phyloP scores from a whole-genome alignment of 2,888 invertebrate genomes.

The Drosophila formosana region DNA sequence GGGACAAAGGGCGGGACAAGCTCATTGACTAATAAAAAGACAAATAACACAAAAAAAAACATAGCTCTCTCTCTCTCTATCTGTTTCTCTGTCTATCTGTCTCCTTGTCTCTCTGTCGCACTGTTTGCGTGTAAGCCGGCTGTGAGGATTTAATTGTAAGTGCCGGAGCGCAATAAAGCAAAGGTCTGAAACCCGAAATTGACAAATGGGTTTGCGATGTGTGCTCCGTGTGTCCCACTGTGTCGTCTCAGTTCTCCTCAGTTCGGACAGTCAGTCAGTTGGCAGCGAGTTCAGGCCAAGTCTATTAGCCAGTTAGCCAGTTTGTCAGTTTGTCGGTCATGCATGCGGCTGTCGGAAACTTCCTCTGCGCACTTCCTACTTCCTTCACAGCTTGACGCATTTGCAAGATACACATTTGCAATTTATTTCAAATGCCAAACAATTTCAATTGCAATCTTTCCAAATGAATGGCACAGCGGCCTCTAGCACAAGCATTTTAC shows the following conservation, averaged over 20 bases:
- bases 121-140: constrained; percentile 40
- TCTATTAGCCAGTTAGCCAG: constrained; percentile 12
- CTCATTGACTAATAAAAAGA: constrained; percentile 70
- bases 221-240: constrained; percentile 44
- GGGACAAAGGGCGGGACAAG: constrained; percentile 52
- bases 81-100: constrained; percentile 8
- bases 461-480: constrained; percentile 67
- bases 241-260: constrained; percentile 22
- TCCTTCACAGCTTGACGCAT: constrained; percentile 68
- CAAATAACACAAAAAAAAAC: constrained; percentile 14
- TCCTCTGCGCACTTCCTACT: constrained; percentile 70
- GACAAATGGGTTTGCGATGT: constrained; percentile 72
- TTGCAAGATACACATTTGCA: constrained; percentile 72
- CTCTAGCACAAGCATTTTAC: constrained; percentile 21
- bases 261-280: constrained; percentile 9
- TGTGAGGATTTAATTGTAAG: constrained; percentile 61
- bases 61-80: neutral
- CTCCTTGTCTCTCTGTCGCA: constrained; percentile 7
- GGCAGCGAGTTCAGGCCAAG: neutral
- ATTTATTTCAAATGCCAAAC: constrained; percentile 76
- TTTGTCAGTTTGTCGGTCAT: constrained; percentile 38
- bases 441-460: constrained; percentile 70
- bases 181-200: constrained; percentile 54
- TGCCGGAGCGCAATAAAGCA: constrained; percentile 44
- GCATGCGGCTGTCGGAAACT: constrained; percentile 37